phyloP scores from a whole-genome alignment of 2,113 vertebrate species.

The Pampusana beccarii region DNA sequence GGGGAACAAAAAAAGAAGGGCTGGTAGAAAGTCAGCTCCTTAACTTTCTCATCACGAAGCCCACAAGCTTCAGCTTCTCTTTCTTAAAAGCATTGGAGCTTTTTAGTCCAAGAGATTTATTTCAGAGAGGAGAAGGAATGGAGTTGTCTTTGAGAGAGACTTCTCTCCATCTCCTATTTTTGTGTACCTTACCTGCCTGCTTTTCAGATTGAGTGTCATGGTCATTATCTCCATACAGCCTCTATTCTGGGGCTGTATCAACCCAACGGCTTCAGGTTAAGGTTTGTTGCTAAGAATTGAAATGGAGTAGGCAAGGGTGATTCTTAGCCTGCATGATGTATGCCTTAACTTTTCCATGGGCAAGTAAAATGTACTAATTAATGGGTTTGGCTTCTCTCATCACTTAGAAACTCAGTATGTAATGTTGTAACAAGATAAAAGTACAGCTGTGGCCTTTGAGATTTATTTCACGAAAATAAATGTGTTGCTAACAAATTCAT shows the following conservation, averaged over 20 bases:
- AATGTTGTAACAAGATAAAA: background rate
- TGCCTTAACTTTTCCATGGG: background rate
- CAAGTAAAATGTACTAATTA: background rate
- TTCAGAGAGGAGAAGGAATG: background rate
- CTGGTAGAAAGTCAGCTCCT: background rate
- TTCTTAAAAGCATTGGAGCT: background rate
- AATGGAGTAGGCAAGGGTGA: background rate
- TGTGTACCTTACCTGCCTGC: fast-evolving
- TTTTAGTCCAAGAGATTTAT: background rate
- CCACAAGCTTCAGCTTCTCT: background rate
- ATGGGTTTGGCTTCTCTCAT: background rate
- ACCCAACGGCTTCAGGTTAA: background rate
- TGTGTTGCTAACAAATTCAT: background rate
- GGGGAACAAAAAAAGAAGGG: background rate
- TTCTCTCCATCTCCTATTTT: background rate
- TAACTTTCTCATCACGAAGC: background rate
- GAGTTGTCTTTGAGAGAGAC: background rate
- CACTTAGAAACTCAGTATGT: background rate
- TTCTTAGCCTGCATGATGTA: background rate
- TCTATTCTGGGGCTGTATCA: background rate
- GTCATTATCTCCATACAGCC: background rate
- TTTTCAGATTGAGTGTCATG: background rate
- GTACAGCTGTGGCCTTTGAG: background rate
- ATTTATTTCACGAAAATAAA: constrained; percentile 2
- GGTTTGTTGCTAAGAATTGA: background rate